These are phyloP conservation scores for Hyposoter didymator DNA, from an alignment of 2,888 invertebrate species.

Conservation along the genomic window DNA sequence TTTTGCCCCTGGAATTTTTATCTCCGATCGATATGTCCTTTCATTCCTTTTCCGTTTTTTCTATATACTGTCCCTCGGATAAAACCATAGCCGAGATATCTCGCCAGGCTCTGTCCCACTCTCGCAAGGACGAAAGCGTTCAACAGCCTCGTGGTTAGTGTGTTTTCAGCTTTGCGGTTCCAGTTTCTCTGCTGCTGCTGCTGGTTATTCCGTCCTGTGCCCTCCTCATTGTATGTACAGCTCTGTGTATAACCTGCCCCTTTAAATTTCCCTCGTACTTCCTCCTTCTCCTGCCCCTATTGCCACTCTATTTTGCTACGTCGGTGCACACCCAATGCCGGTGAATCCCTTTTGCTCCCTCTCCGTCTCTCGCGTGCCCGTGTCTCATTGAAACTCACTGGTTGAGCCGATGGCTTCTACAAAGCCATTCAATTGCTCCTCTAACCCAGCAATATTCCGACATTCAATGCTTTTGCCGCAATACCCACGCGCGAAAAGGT, in stretches of 20 bases:
- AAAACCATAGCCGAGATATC: constrained; percentile 37
- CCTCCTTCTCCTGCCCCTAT: neutral
- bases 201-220: constrained; percentile 27
- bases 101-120: neutral
- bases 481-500: constrained; percentile 18
- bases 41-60: constrained; percentile 40
- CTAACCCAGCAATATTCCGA: constrained; percentile 56
- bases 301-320: constrained; percentile 33
- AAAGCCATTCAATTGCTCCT: constrained; percentile 60
- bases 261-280: neutral
- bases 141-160: constrained; percentile 34
- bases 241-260: constrained; percentile 1
- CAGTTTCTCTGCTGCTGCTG: constrained; percentile 13
- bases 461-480: constrained; percentile 48
- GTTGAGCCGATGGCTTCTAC: constrained; percentile 54
- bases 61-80: constrained; percentile 24
- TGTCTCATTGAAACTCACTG: constrained; percentile 60
- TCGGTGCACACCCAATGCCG: constrained; percentile 4
- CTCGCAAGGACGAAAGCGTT: constrained; percentile 28
- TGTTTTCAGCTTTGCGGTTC: constrained; percentile 45
- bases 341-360: neutral
- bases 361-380: constrained; percentile 6
- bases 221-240: constrained; percentile 36
- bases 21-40: constrained; percentile 65
- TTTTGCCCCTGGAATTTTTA: constrained; percentile 62